Base-by-base conservation (phyloP, 2,888 invertebrate species). In the Arrhopalites spinosus region DNA sequence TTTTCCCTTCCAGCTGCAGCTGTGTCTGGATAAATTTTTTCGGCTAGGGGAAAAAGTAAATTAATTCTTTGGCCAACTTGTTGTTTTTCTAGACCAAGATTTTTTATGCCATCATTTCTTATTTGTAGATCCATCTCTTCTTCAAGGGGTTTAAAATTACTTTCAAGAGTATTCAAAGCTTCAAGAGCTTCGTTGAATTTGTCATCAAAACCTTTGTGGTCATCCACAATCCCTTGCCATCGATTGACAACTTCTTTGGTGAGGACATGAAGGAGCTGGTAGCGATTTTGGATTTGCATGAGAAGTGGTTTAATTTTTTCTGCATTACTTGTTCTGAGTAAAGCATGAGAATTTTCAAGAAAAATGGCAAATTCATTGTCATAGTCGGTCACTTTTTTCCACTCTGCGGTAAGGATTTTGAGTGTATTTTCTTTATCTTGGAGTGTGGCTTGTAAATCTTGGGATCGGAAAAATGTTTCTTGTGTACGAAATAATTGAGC, bases 21-120 rank as follows among this genome's bases (percentile, higher is more conserved):
- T 1, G 96, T 98, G 85, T 95, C 95, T 0, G 96, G 94, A 78
- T 95, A 89, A n/a, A 97, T 90, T 85, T 92, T 91, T 84, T 98
- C 97, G 1, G 95, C 95, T 0, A 92, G 89, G 2, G 91, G 88
- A 17, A 92, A 91, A 23, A 95, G 86, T 53, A 90, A 89, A 73
- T 90, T 89, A 45, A 97, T 88, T 82, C 93, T 90, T 83, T 91
- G 91, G 83, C 93, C 92, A 0, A 94, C 94, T 84, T 93, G 92
- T 81, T 96, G 95, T 81, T 91, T 90, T 84, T 96, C 96, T 13
- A 92, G 88, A 7, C 85, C 82, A 27, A 87, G 83, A 61, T 85
- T 84, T 84, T 86, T 82, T 0, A 84, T 78, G 27, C 80, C 76
- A 91, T 91, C 73, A 89, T 87, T 83, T 86, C 78, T 75, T 69